These are phyloP conservation scores for Proctacanthus coquilletti DNA, from an alignment of 1,140 invertebrate species.

Conservation along the genomic window DNA sequence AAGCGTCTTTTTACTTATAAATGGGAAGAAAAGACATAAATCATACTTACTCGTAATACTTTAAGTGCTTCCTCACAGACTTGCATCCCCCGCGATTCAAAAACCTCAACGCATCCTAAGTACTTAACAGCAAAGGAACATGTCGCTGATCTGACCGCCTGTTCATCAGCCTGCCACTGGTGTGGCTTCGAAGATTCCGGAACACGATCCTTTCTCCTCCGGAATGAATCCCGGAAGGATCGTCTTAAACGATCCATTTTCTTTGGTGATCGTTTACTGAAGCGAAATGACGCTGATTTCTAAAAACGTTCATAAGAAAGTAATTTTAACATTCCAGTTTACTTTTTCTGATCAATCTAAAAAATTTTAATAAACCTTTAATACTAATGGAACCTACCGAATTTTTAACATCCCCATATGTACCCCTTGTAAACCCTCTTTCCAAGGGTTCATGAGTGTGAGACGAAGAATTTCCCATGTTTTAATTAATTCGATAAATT, in stretches of 20 bases:
- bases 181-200: slow-evolving; percentile 90
- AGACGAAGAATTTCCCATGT: slow-evolving; percentile 32
- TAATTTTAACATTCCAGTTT: slow-evolving; percentile 1
- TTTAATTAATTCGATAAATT: no score
- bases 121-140: slow-evolving; percentile 98
- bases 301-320: slow-evolving; percentile 11
- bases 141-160: slow-evolving; percentile 82
- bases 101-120: slow-evolving; percentile 96
- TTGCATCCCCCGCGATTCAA: slow-evolving; percentile 97
- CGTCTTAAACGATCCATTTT: slow-evolving; percentile 84
- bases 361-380: background rate
- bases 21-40: no score
- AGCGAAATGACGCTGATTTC: slow-evolving; percentile 39
- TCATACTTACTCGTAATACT: slow-evolving; percentile 60
- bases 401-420: slow-evolving; percentile 31
- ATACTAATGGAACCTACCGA: slow-evolving; percentile 22
- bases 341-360: background rate
- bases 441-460: slow-evolving; percentile 31
- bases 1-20: no score
- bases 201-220: slow-evolving; percentile 61
- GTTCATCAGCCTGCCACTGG: slow-evolving; percentile 97
- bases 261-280: slow-evolving; percentile 46
- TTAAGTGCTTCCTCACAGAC: slow-evolving; percentile 98
- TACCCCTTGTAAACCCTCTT: slow-evolving; percentile 29
- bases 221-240: slow-evolving; percentile 86